Conservation (phyloP, 2,113 vertebrate genomes). For the Corynorhinus townsendii region DNA sequence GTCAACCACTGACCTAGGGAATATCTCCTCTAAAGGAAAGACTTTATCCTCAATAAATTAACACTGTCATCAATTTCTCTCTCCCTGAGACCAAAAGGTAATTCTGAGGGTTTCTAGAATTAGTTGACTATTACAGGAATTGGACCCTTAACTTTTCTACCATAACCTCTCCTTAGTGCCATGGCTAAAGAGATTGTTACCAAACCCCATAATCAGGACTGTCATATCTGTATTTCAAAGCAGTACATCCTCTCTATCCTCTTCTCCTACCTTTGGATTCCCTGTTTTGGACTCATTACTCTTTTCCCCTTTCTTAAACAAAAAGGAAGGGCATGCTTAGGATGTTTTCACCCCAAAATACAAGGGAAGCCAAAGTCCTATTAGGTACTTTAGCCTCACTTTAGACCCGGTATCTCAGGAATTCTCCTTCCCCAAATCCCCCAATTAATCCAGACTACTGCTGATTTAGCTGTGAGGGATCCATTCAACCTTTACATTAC, state of each 20-base stretch:
- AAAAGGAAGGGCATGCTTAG: neutral
- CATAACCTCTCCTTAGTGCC: neutral
- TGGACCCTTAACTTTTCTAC: neutral
- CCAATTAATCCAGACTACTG: neutral
- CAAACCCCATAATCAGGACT: neutral
- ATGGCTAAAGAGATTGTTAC: neutral
- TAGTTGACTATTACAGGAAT: neutral
- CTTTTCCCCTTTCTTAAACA: neutral
- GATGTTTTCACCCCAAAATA: neutral
- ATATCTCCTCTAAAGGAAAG: neutral
- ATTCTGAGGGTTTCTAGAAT: neutral
- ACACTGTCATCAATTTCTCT: neutral
- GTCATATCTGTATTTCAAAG: neutral
- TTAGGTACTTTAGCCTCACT: neutral
- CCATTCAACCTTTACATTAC: neutral
- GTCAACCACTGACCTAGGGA: too few species aligned
- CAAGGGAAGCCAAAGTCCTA: neutral
- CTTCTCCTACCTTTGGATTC: neutral
- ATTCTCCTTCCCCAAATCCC: neutral
- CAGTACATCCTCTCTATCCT: neutral
- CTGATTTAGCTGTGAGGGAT: neutral
- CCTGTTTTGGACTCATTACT: neutral
- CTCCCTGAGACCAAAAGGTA: neutral
- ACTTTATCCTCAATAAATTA: neutral
- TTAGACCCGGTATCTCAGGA: neutral